phyloP scores from a whole-genome alignment of 2,888 invertebrate species.

The Nineta flava region DNA sequence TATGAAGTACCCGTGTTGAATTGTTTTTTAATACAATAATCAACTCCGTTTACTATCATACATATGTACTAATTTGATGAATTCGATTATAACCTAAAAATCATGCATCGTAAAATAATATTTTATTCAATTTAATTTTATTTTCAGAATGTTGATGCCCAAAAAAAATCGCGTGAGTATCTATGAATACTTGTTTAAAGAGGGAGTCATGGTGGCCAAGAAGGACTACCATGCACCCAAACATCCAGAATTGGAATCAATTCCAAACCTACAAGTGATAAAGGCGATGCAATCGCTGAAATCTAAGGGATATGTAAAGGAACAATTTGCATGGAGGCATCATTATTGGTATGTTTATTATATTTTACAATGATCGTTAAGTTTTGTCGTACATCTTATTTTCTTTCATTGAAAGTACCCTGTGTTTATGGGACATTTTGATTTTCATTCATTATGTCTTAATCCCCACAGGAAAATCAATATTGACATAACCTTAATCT shows the following conservation, averaged over 20 bases:
- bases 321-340: slow-evolving; percentile 99
- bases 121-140: slow-evolving; percentile 5
- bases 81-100: no score
- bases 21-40: slow-evolving; percentile 2
- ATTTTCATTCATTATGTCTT: background rate
- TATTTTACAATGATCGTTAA: background rate
- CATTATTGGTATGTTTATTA: slow-evolving; percentile 71
- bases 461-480: background rate
- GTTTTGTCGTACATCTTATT: slow-evolving; percentile 5
- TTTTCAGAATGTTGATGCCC: slow-evolving; percentile 97
- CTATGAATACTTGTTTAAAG: slow-evolving; percentile 96
- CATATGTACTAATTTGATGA: background rate
- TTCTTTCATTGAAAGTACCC: background rate
- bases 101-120: no score
- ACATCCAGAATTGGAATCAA: slow-evolving; percentile 87
- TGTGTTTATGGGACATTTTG: background rate
- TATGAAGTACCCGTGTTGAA: background rate
- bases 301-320: slow-evolving; percentile 93
- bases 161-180: slow-evolving; percentile 93
- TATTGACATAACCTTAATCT: background rate
- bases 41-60: slow-evolving; percentile 5
- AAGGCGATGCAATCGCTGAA: slow-evolving; percentile 95
- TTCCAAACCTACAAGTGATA: slow-evolving; percentile 96
- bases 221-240: slow-evolving; percentile 97
- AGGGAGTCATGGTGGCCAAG: slow-evolving; percentile 98